These are phyloP conservation scores for Argyra leucocephala DNA, from an alignment of 2,888 invertebrate species.

Conservation along the genomic window DNA sequence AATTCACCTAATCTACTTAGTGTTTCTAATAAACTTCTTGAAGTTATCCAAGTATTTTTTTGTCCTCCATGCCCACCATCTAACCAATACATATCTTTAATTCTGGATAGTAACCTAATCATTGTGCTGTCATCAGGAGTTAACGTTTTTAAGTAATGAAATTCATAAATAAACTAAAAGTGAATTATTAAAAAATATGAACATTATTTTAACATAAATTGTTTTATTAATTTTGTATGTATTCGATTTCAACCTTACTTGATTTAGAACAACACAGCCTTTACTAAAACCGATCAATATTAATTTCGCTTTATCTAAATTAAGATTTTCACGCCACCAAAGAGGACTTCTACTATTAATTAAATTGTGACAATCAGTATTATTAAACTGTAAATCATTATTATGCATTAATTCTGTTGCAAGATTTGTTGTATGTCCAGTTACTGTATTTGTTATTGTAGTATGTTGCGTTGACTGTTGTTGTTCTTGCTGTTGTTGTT, in stretches of 20 bases:
- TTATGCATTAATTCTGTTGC: slow-evolving; percentile 22
- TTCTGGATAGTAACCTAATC: slow-evolving; percentile 55
- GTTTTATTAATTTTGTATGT: too few relatives aligned
- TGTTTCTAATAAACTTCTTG: slow-evolving; percentile 60
- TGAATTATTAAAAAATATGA: slow-evolving; percentile 9
- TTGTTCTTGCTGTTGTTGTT: slow-evolving; percentile 22
- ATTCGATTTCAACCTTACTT: slow-evolving; percentile 35
- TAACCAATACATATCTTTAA: slow-evolving; percentile 76
- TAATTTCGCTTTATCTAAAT: slow-evolving; percentile 51
- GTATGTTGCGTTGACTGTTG: slow-evolving; percentile 17
- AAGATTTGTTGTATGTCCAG: slow-evolving; percentile 14
- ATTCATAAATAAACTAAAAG: slow-evolving; percentile 66
- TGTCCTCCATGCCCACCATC: slow-evolving; percentile 87
- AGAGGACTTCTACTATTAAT: slow-evolving; percentile 39
- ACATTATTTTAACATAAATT: neutral
- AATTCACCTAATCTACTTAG: slow-evolving; percentile 59
- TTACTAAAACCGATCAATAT: slow-evolving; percentile 80
- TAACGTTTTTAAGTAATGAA: slow-evolving; percentile 61
- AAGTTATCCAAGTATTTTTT: slow-evolving; percentile 80
- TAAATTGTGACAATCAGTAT: slow-evolving; percentile 23
- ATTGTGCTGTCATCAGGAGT: slow-evolving; percentile 55
- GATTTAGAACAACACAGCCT: slow-evolving; percentile 87
- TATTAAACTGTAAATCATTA: slow-evolving; percentile 26
- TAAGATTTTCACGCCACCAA: slow-evolving; percentile 52
- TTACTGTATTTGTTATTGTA: slow-evolving; percentile 16